Percentiles rank a stretch among this genome's conserved stretches.
Conservation (phyloP, 92 coral and sea anemone genomes). For the Blastomussa wellsi region DNA sequence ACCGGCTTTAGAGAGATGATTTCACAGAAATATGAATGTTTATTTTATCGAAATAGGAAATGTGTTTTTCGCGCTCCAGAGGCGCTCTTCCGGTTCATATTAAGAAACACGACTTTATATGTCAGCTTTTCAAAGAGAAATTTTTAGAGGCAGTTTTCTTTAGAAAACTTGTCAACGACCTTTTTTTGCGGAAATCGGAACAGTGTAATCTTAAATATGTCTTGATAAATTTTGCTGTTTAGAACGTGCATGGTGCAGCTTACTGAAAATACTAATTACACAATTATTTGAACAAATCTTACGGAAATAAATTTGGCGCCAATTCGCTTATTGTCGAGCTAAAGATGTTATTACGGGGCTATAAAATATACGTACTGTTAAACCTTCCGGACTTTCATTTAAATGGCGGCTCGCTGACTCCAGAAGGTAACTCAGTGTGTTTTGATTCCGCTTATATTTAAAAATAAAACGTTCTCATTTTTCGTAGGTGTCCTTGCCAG, state of each 20-base stretch:
- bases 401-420: neutral
- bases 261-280: no score
- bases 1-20: neutral
- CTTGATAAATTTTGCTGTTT: no score
- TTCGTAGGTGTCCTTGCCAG: no score
- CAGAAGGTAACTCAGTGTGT: neutral
- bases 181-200: neutral
- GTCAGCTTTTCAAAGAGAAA: neutral
- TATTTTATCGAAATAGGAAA: neutral
- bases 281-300: neutral
- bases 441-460: neutral
- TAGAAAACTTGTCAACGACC: neutral
- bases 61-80: neutral
- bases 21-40: neutral
- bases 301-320: neutral
- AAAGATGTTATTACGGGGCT: no score
- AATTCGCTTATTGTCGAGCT: no score
- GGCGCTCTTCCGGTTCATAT: neutral
- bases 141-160: neutral
- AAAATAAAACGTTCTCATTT: neutral
- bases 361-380: no score
- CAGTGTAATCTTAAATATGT: neutral
- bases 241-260: no score
- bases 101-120: neutral
- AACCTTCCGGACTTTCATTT: neutral